Conservation (phyloP, 2,113 vertebrate species). For the Clupea harengus region DNA sequence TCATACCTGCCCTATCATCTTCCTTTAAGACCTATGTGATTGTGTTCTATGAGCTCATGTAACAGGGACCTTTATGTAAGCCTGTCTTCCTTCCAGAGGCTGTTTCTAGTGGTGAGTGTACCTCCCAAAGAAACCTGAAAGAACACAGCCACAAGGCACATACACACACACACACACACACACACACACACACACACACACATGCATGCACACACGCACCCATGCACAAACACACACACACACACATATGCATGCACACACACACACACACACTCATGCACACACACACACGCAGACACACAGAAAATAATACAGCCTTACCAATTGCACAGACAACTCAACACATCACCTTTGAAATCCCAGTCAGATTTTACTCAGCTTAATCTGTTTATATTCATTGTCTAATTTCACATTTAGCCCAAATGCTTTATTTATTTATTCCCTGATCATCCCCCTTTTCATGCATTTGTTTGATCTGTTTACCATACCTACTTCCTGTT, state of each 20-base stretch:
- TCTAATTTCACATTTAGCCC: not conserved
- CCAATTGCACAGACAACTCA: too few relatives aligned
- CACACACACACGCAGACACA: not conserved
- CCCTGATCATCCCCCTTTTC: not conserved
- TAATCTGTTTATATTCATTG: not conserved
- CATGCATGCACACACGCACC: too few relatives aligned
- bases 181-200: too few relatives aligned
- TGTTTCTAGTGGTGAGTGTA: not conserved
- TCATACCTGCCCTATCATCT: not conserved
- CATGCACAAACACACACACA: too few relatives aligned
- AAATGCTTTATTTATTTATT: not conserved
- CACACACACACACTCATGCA: too few relatives aligned
- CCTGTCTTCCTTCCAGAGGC: not conserved
- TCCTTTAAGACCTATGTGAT: not conserved
- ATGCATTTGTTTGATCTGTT: not conserved
- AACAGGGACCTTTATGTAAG: not conserved
- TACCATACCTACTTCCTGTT: not conserved
- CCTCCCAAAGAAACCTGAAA: not conserved
- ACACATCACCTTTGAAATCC: too few relatives aligned
- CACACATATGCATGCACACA: not conserved
- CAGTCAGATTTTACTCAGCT: not conserved
- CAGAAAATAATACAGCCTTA: too few relatives aligned
- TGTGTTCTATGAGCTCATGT: not conserved
- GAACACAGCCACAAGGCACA: constrained; percentile 6
- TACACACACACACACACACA: not conserved